A percentile compares a stretch with the other conserved stretches of the same genome.
Conservation (phyloP, 2,797 vertebrate genomes). For the Pipistrellus nathusii region DNA sequence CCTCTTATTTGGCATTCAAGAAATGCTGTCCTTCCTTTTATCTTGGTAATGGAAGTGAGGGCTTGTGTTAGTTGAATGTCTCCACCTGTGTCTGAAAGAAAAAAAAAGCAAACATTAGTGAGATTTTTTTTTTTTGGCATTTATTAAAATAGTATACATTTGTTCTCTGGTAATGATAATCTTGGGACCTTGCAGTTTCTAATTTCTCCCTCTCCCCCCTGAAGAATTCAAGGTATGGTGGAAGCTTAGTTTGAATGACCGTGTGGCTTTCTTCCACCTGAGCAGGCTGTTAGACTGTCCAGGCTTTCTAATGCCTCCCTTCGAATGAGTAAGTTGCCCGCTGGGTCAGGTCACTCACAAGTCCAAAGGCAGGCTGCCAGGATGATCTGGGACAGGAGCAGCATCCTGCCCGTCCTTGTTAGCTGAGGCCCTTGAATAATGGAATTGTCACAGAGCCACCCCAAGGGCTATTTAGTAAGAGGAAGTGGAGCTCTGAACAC, state of each 20-base stretch:
- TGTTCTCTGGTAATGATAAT: neutral
- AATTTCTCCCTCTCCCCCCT: neutral
- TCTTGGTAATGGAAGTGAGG: constrained; percentile 23
- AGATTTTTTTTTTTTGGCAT: neutral
- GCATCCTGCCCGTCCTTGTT: neutral
- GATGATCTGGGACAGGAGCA: neutral
- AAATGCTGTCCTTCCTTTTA: constrained; percentile 43
- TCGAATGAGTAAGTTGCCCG: neutral
- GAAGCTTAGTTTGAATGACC: neutral
- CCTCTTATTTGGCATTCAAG: constrained; percentile 40
- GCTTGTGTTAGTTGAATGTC: neutral
- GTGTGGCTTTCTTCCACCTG: neutral
- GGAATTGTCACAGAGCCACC: neutral
- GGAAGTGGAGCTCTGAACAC: neutral
- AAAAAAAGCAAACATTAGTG: neutral
- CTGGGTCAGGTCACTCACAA: constrained; percentile 9
- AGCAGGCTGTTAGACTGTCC: neutral
- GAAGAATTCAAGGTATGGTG: neutral
- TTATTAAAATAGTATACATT: neutral
- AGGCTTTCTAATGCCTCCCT: neutral
- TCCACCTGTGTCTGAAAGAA: constrained; percentile 28
- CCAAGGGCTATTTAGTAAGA: neutral
- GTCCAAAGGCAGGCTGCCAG: neutral
- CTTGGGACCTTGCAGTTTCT: neutral
- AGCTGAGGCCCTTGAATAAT: neutral